Conservation (phyloP, 2,888 invertebrate genomes). For the Drosophila parthenogenetica region DNA sequence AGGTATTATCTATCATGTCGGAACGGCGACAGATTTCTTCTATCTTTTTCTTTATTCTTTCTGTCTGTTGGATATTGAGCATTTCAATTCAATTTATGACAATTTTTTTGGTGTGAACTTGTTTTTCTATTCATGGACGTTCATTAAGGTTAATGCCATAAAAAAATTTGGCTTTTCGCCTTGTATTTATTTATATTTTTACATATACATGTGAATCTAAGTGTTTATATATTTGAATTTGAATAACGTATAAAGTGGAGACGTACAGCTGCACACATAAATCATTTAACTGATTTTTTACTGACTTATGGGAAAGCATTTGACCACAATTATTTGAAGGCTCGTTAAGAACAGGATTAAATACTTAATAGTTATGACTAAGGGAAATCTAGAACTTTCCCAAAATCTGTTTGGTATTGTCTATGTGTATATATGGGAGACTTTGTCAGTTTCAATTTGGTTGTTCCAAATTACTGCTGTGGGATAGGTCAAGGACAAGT, state of each 20-base stretch:
- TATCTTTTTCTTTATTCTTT: neutral
- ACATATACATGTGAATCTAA: slow-evolving; percentile 14
- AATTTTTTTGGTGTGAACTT: slow-evolving; percentile 30
- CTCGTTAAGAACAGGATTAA: no score
- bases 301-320: no score
- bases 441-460: no score
- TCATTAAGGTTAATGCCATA: slow-evolving; percentile 71
- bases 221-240: slow-evolving; percentile 1
- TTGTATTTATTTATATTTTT: slow-evolving; percentile 42
- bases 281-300: no score
- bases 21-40: neutral
- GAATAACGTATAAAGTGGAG: slow-evolving; percentile 4
- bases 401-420: no score
- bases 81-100: slow-evolving; percentile 9
- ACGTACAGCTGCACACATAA: slow-evolving; percentile 1
- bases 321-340: no score
- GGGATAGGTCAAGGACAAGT: slow-evolving; percentile 11
- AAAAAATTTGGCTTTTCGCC: slow-evolving; percentile 47
- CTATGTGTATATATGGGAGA: no score
- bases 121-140: slow-evolving; percentile 62
- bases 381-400: no score
- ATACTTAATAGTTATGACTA: no score
- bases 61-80: neutral
- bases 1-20: neutral
- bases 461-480: neutral